phyloP scores from a whole-genome alignment of 2,113 vertebrate genomes.

The Sisor rabdophorus region DNA sequence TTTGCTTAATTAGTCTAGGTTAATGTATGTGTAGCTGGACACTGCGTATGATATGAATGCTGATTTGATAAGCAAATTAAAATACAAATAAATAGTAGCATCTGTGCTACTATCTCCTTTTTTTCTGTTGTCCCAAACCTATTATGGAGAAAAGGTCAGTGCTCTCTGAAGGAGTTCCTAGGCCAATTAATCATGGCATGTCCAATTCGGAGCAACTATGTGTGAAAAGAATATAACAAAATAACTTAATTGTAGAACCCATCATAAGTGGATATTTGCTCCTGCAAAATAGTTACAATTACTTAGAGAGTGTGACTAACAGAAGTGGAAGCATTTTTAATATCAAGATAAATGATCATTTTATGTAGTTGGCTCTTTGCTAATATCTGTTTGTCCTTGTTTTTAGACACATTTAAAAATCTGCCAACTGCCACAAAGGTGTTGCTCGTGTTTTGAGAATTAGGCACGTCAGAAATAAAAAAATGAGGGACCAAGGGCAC shows the following conservation, averaged over 20 bases:
- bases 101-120: background rate
- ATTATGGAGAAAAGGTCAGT: constrained; percentile 24
- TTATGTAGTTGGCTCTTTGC: no score
- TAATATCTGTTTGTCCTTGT: background rate
- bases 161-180: background rate
- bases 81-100: background rate
- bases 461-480: background rate
- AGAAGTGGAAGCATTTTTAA: constrained; percentile 36
- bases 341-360: no score
- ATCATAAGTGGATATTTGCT: constrained; percentile 43
- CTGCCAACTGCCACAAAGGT: background rate
- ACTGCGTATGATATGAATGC: background rate
- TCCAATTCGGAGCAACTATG: constrained; percentile 39
- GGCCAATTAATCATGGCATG: background rate
- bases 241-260: constrained; percentile 47
- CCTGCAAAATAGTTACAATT: constrained; percentile 45
- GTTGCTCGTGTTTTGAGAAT: background rate
- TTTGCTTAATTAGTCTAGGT: background rate
- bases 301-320: constrained; percentile 50
- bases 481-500: background rate
- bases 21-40: background rate
- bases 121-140: background rate
- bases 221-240: constrained; percentile 44
- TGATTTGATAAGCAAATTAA: background rate
- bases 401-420: background rate